Percentiles rank a stretch among this genome's conserved stretches.
These are phyloP conservation scores for Coremacera marginata DNA, from an alignment of 2,888 invertebrate species.

Conservation along the genomic window DNA sequence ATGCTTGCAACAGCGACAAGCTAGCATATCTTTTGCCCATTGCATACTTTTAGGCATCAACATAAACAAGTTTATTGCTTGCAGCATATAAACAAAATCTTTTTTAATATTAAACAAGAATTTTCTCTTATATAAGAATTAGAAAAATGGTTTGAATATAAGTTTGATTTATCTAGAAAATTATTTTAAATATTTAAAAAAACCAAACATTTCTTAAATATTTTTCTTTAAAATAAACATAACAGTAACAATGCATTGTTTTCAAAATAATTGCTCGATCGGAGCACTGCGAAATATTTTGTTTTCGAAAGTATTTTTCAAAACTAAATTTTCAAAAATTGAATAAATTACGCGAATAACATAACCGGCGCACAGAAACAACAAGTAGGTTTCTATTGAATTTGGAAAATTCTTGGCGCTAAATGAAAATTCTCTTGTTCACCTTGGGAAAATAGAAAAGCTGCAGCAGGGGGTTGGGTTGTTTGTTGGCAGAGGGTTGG, in stretches of 20 bases:
- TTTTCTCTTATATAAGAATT: background rate
- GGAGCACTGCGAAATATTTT: background rate
- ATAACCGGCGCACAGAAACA: conserved; percentile 61
- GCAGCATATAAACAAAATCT: background rate
- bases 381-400: background rate
- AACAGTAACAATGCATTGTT: background rate
- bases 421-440: background rate
- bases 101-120: background rate
- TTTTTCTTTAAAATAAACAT: too few relatives aligned
- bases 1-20: background rate
- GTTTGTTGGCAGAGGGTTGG: conserved; percentile 10
- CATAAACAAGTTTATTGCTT: background rate
- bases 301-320: conserved; percentile 43
- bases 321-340: conserved; percentile 56
- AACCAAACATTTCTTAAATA: too few relatives aligned
- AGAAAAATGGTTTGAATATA: too few relatives aligned
- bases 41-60: conserved; percentile 30
- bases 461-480: conserved; percentile 5
- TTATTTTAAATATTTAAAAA: too few relatives aligned
- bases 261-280: background rate
- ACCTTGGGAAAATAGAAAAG: conserved; percentile 21
- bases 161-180: too few relatives aligned
- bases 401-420: background rate
- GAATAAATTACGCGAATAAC: conserved; percentile 66
- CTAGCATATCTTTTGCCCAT: background rate